Percentiles rank a stretch among this genome's conserved stretches.
Conservation (phyloP, 2,888 invertebrate species). For the Fragum whitleyi region DNA sequence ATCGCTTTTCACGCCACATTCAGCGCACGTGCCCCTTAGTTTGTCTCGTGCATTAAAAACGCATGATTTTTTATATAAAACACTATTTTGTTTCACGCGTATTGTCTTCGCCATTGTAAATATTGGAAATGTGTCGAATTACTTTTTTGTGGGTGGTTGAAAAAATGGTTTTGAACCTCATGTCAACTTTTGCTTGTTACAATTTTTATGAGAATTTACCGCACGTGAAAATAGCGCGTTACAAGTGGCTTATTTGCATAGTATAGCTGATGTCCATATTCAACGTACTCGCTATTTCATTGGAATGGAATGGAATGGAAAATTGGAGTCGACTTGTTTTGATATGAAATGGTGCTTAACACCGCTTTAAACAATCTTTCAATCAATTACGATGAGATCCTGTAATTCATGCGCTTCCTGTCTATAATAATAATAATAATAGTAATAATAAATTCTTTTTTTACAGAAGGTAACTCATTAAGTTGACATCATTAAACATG, state of each 20-base stretch:
- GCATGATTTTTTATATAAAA: slow-evolving; percentile 15
- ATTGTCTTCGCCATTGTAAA: slow-evolving; percentile 13
- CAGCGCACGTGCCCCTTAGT: background rate
- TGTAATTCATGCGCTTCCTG: too few relatives aligned
- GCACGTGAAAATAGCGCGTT: background rate
- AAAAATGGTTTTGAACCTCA: background rate
- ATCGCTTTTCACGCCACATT: slow-evolving; percentile 9
- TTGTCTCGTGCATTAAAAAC: slow-evolving; percentile 11
- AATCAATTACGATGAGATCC: too few relatives aligned
- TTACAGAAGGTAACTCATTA: too few relatives aligned
- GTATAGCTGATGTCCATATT: background rate
- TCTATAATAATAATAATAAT: too few relatives aligned
- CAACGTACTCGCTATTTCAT: too few relatives aligned
- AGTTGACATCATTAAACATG: too few relatives aligned
- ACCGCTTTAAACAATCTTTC: too few relatives aligned
- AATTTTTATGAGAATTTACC: background rate
- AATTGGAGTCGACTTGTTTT: too few relatives aligned
- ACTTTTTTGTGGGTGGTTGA: background rate
- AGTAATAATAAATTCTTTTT: too few relatives aligned
- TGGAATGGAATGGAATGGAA: too few relatives aligned
- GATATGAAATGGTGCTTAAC: too few relatives aligned
- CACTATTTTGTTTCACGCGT: slow-evolving; percentile 1
- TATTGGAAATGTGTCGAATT: slow-evolving; percentile 8
- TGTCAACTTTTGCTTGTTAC: background rate
- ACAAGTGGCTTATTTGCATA: slow-evolving; percentile 13